Evolutionary conservation across 1,140 invertebrate genomes (phyloP), one percentile per base, ranked within the genome.

Genomic region (Aphelenchoides avenae): DNA sequence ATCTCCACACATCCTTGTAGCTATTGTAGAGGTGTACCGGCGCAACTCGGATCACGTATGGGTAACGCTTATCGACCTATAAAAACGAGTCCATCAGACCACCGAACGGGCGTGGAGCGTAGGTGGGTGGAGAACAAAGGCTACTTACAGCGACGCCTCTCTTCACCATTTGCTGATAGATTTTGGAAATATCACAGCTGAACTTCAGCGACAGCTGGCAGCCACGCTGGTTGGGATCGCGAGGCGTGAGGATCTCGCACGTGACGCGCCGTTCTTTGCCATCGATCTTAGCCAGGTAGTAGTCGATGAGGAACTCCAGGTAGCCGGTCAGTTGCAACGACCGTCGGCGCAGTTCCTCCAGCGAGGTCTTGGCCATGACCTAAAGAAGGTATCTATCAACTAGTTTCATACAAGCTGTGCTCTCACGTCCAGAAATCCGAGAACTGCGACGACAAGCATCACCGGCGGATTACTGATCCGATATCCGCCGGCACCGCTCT

Each of bases 321-420:
- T 84, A 84, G 0, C 79, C 83, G 1, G 83, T 84, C 22, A 84
- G 61, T n/a, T 83, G 64, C 46, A 69, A 68, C n/a, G 83, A 83
- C 63, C 83, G 83, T 22, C 70, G 59, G 5, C 77, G 44, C 6
- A 84, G 49, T n/a, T 78, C 70, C 24, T 76, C 61, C 70, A 84
- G n/a, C n/a, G n/a, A n/a, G n/a, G n/a, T n/a, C n/a, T n/a, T n/a
- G n/a, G n/a, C n/a, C n/a, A n/a, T n/a, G n/a, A n/a, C n/a, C n/a
- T n/a, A n/a, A n/a, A n/a, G n/a, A n/a, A n/a, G n/a, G n/a, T n/a
- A n/a, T 47, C 6, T 18, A 27, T 42, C 11, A 47, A 39, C 15
- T 29, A 47, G 36, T 13, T 47, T 33, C 22, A 30, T 15, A 22
- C 3, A 1, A 43, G 15, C 13, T 51, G n/a, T 50, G 20, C 13